Base-by-base conservation (phyloP, 2,888 invertebrate species). In the Epirrita christyi region DNA sequence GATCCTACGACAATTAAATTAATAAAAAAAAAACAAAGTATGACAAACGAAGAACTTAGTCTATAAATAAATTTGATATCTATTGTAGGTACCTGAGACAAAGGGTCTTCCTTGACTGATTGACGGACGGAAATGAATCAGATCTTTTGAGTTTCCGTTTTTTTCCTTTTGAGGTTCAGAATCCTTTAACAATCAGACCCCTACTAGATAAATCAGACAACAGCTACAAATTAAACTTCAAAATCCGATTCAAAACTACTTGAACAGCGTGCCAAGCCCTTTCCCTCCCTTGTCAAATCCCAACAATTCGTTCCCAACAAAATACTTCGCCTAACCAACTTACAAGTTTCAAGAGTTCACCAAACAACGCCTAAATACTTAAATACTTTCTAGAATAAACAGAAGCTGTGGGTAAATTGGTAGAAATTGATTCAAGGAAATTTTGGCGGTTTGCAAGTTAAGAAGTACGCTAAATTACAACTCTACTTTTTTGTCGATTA, bases 321-420 rank as follows among this genome's bases (percentile, higher is more conserved):
- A 56, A 52, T 52, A 47, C 52, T 42, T 42, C 50, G 46, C 42
- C 42, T 37, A 34, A 13, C 44, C 32, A 50, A 55, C 49, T 50
- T 45, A 34, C 11, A 45, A 45, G 55, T 53, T 58, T 41, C 5
- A 1, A 48, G 37, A 57, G 57, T 51, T 47, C 36, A 28, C 7
- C 32, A 11, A 44, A 28, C 27, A 34, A n/a, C 40, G 41, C 49
- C 58, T 58, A 58, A 58, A 58, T 58, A 58, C 58, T 58, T 58
- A 49, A 57, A 52, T 43, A 45, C 48, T 52, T 51, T 52, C 40
- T 21, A 40, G 11, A 36, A 45, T 41, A 53, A 43, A 53, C 57
- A 48, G 52, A 40, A 15, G 47, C 36, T 27, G 40, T 32, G 11
- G n/a, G 11, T 27, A 27, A 45, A 44, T 55, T 42, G 15, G 27